Base-by-base conservation (phyloP, 1,140 invertebrate species). In the Ericerus pela region DNA sequence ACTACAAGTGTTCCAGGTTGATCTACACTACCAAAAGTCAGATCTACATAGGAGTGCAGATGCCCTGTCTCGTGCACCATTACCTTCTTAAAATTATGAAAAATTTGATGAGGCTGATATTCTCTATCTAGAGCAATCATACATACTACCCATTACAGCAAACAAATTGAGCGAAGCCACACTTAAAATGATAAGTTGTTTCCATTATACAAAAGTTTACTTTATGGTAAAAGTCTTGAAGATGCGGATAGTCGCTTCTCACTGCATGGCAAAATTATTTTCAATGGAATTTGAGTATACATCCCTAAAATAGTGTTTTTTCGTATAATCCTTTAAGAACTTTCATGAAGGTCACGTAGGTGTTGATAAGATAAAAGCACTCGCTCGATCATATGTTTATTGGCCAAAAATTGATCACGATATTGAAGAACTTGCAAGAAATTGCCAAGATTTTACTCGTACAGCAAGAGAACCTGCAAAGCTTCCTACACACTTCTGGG, bases 341-440 rank as follows among this genome's bases (percentile, higher is more conserved):
- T 18, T 68, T 11, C 75, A 76, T 28, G 63, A 69, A 61, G 69
- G 66, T 2, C 76, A 79, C 61, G 66, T 68, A 2, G 74, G 75
- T 4, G 70, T 76, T 8, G 68, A 68, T 0, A 66, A 63, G 0
- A 79, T 78, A 74, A 79, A 79, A 63, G 33, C 27, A 11, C 33
- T 60, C 8, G 59, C 59, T 4, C n/a, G 59, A 52, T 62, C 56
- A 2, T 68, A 69, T 53, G 60, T 71, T 1, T 76, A 66, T 64
- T 76, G 72, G 73, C 67, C 67, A 27, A 61, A 64, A 8, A 63
- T 76, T 1, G 69, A 73, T 59, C 56, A 55, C 1, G 68, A 71
- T 5, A 67, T 73, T 37, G 67, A 72, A 67, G 63, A 60, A 16
- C 59, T 63, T 22, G 64, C 71, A 4, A 70, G 69, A 60, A 41